Base-by-base conservation (phyloP, 1,140 invertebrate genomes). In the Cephus cinctus region DNA sequence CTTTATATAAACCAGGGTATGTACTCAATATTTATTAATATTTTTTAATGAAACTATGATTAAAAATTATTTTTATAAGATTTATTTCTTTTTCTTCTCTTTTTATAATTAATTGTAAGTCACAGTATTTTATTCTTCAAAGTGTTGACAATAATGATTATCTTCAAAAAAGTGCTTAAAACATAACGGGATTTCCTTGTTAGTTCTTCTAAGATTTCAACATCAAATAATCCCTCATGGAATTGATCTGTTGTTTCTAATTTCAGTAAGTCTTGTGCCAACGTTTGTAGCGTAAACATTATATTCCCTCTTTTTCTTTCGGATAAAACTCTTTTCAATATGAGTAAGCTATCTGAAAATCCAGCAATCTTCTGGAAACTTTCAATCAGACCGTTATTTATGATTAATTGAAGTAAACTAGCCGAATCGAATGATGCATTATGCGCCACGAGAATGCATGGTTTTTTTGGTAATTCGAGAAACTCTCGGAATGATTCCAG, bases 171-270 rank as follows among this genome's bases (percentile, higher is more conserved):
- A n/a, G n/a, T n/a, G n/a, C n/a, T n/a, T n/a, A n/a, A n/a, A n/a
- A n/a, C n/a, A n/a, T n/a, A n/a, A n/a, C n/a, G n/a, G n/a, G n/a
- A n/a, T n/a, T n/a, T n/a, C n/a, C n/a, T n/a, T n/a, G n/a, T 25
- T 16, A 55, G 18, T 43, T 56, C 41, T 32, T 56, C 8, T 30
- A 59, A 48, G 25, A 56, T 42, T 21, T 53, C 40, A 38, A 59
- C 50, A 46, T 53, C 57, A 35, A 50, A 59, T 34, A 45, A 39
- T 22, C 50, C 47, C 11, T 59, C 47, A 46, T 56, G 50, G 20
- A 59, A 59, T 15, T 32, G 18, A 6, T 38, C 51, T 43, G 20
- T 21, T 14, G 11, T n/a, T 32, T 36, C 35, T 11, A 47, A 18
- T 18, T 31, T 35, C 15, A 52, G 38, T 32, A 47, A 34, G 39